These are phyloP conservation scores for Falcaria lacertinaria DNA, from an alignment of 2,888 invertebrate genomes.

Conservation along the genomic window DNA sequence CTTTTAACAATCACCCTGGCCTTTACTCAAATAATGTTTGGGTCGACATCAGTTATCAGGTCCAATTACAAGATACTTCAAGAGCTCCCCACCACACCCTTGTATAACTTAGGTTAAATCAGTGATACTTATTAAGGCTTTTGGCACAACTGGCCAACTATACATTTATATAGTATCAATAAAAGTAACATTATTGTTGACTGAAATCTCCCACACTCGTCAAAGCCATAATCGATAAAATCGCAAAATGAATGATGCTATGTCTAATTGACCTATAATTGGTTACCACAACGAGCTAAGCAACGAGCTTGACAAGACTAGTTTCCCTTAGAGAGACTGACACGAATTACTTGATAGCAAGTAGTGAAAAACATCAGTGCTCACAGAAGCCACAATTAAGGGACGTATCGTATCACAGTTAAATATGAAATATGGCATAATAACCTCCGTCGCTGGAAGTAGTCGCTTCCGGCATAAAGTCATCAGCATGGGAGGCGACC, in stretches of 20 bases:
- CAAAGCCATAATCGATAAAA: background rate
- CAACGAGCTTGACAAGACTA: constrained; percentile 1
- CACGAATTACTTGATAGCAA: constrained; percentile 1
- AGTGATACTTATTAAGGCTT: no score
- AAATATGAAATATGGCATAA: background rate
- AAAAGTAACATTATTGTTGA: no score
- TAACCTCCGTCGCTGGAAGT: constrained; percentile 4
- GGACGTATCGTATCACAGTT: background rate
- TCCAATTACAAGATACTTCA: no score
- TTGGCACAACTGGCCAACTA: no score
- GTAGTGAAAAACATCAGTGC: background rate
- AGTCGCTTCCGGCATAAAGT: constrained; percentile 10
- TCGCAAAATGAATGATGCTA: constrained; percentile 1
- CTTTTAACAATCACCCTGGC: no score
- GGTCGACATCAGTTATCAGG: no score
- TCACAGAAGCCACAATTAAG: background rate
- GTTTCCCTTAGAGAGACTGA: background rate
- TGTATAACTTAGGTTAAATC: no score
- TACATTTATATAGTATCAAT: no score
- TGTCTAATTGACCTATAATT: constrained; percentile 4
- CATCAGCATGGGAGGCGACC: constrained; percentile 6
- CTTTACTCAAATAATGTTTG: no score
- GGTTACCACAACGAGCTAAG: background rate
- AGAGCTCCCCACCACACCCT: no score
- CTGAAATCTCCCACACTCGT: no score